Evolutionary conservation across 1,140 invertebrate genomes (phyloP).

Genomic region (Ceratina calcarata): DNA sequence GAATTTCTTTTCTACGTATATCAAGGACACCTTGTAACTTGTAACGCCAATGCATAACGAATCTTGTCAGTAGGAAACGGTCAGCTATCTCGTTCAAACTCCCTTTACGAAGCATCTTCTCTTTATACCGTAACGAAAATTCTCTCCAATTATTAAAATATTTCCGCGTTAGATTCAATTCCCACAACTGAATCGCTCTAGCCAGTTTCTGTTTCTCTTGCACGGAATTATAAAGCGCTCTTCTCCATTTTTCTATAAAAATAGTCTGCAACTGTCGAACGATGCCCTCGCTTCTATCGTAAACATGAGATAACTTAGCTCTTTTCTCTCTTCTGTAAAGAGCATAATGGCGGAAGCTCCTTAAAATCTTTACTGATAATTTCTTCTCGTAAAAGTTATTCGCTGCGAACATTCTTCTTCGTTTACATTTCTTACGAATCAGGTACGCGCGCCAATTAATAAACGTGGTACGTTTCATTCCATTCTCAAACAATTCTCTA

Average conservation of each 20-base stretch:
- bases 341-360: slow-evolving; percentile 3
- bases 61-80: slow-evolving; percentile 18
- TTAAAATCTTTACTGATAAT: neutral
- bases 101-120: slow-evolving; percentile 6
- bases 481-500: neutral
- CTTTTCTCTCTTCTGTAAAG: slow-evolving; percentile 30
- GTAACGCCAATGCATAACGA: slow-evolving; percentile 7
- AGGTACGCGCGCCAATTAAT: slow-evolving; percentile 28
- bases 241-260: slow-evolving; percentile 35
- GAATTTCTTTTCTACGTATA: slow-evolving; percentile 11
- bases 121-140: slow-evolving; percentile 21
- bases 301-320: slow-evolving; percentile 16
- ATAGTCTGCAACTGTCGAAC: neutral
- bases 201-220: slow-evolving; percentile 35
- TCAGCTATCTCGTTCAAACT: slow-evolving; percentile 1
- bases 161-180: slow-evolving; percentile 8
- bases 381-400: slow-evolving; percentile 14
- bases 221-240: neutral
- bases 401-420: slow-evolving; percentile 3
- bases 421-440: slow-evolving; percentile 23
- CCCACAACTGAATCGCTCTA: slow-evolving; percentile 1
- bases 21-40: slow-evolving; percentile 7
- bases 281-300: neutral
- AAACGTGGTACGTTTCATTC: neutral
- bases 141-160: slow-evolving; percentile 24